Conservation (phyloP, 2,113 vertebrate species). For the Tragulus kanchil region DNA sequence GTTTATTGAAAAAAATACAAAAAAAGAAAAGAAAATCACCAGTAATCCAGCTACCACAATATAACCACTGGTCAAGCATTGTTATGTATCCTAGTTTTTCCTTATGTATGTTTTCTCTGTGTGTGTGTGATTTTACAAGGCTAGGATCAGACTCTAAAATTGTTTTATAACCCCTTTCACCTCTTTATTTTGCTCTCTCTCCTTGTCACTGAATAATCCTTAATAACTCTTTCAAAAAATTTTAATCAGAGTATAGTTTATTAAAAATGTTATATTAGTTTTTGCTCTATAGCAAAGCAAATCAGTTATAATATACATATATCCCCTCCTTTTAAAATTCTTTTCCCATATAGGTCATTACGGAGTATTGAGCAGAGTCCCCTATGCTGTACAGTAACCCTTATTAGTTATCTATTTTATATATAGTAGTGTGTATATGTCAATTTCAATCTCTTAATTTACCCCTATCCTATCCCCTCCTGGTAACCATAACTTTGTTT, state of each 20-base stretch:
- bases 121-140: neutral
- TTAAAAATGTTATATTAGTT: neutral
- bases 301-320: neutral
- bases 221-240: neutral
- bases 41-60: neutral
- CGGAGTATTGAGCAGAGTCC: neutral
- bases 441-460: neutral
- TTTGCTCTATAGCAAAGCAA: neutral
- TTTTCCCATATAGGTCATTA: neutral
- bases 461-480: neutral
- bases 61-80: neutral
- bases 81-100: neutral
- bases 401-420: neutral
- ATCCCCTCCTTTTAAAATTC: neutral
- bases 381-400: neutral
- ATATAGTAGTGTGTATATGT: neutral
- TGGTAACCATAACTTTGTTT: neutral
- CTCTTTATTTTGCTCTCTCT: slow-evolving; percentile 7
- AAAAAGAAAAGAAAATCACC: slow-evolving; percentile 21
- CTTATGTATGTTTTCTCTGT: neutral
- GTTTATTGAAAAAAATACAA: slow-evolving; percentile 13
- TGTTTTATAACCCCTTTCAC: neutral
- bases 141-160: neutral
- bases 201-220: neutral
- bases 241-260: neutral